These are phyloP conservation scores for Sebastes schlegelii DNA, from an alignment of 2,113 vertebrate species.

Conservation along the genomic window DNA sequence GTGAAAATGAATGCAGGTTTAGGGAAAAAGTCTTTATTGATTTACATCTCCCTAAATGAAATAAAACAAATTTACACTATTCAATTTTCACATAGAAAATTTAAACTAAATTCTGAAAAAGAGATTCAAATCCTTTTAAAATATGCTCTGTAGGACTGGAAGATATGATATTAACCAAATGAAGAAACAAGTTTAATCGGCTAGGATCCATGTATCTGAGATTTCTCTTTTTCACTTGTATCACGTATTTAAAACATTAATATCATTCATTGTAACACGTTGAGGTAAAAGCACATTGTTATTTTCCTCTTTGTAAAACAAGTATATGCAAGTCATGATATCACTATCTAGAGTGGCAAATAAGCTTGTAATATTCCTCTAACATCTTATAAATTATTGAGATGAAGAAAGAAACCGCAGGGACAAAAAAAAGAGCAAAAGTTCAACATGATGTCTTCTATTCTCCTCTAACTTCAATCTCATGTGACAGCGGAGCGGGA, in stretches of 20 bases:
- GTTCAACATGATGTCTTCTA: background rate
- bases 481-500: conserved; percentile 10
- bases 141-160: no score
- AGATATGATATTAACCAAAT: no score
- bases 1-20: no score
- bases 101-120: no score
- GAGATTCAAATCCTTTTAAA: no score
- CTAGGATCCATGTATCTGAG: background rate
- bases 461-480: conserved; percentile 34
- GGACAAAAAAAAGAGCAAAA: background rate
- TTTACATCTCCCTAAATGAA: no score
- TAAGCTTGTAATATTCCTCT: background rate
- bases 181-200: no score
- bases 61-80: no score
- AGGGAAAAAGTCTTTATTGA: no score
- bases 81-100: no score
- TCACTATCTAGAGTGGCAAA: background rate
- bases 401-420: background rate
- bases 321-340: background rate
- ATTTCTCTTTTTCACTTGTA: background rate
- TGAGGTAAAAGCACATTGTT: background rate
- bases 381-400: conserved; percentile 3
- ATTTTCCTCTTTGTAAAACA: background rate
- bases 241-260: background rate
- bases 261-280: background rate